Base-by-base conservation (phyloP, 1,140 invertebrate species). In the Danaus plexippus region DNA sequence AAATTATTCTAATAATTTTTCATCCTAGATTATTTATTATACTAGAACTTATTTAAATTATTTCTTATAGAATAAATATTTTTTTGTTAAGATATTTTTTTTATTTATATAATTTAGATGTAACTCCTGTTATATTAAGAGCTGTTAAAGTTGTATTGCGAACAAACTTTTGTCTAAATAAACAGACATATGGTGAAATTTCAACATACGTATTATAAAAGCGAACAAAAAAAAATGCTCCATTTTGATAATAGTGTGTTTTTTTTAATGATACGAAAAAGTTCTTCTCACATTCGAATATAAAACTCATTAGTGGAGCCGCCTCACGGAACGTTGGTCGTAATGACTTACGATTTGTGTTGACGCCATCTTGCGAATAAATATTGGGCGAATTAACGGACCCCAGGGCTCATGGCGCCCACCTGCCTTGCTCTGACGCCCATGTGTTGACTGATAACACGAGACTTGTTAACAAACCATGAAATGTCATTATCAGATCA, bases 361-460 rank as follows among this genome's bases (percentile, higher is more conserved):
- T 63, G 73, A 69, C 78, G 75, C 78, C 76, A 78, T 81, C 54
- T 77, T 81, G 81, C 73, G 63, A 77, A 85, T 87, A 85, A 85
- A 85, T 84, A 84, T 81, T 77, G 74, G 65, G 63, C 75, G 71
- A 85, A 84, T 84, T 84, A 75, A 74, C 72, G 22, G 22, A 32
- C 22, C 22, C 22, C 2, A 32, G 22, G 22, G 22, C 77, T 77
- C 73, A 66, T 81, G 77, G 63, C 74, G 70, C 62, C 75, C 80
- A 85, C 80, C 80, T 86, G 79, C 65, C 56, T 43, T 71, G 67
- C 66, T 73, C 72, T 67, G 57, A 59, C 57, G 59, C 64, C 66
- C 69, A 72, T 73, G 69, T 75, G 70, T 71, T 68, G 67, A 67
- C 64, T 64, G 67, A 69, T 63, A 64, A 56, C 32, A 46, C 50